phyloP scores from a whole-genome alignment of 2,888 invertebrate species.

The Agriopis leucophaearia region DNA sequence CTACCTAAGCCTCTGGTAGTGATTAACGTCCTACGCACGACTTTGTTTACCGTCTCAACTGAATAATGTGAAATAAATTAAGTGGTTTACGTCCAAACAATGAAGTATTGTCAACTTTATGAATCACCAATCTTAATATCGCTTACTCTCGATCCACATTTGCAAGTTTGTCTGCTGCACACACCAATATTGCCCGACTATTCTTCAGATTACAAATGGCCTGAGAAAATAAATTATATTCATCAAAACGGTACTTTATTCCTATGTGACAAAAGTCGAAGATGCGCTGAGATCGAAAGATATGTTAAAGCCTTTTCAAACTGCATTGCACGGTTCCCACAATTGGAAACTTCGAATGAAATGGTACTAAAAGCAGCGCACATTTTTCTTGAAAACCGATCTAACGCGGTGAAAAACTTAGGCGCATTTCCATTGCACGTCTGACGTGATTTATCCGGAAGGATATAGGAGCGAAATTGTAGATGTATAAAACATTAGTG shows the following conservation, averaged over 20 bases:
- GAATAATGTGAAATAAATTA: slow-evolving; percentile 48
- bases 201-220: slow-evolving; percentile 40
- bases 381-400: slow-evolving; percentile 65
- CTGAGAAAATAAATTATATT: background rate
- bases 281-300: slow-evolving; percentile 36
- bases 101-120: slow-evolving; percentile 67
- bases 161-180: slow-evolving; percentile 70
- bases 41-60: slow-evolving; percentile 40
- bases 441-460: slow-evolving; percentile 52
- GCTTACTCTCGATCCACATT: slow-evolving; percentile 69
- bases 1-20: slow-evolving; percentile 8
- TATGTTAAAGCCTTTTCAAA: slow-evolving; percentile 47
- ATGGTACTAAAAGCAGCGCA: slow-evolving; percentile 67
- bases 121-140: slow-evolving; percentile 71
- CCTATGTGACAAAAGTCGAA: slow-evolving; percentile 19
- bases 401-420: slow-evolving; percentile 64
- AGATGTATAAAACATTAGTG: slow-evolving; percentile 84
- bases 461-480: slow-evolving; percentile 58
- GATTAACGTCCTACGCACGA: slow-evolving; percentile 31
- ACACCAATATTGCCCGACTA: slow-evolving; percentile 61
- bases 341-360: slow-evolving; percentile 64
- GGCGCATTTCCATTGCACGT: slow-evolving; percentile 66
- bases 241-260: slow-evolving; percentile 45
- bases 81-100: slow-evolving; percentile 61
- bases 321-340: slow-evolving; percentile 55